These are phyloP conservation scores for Naja naja DNA, from an alignment of 2,113 vertebrate genomes.

Conservation along the genomic window DNA sequence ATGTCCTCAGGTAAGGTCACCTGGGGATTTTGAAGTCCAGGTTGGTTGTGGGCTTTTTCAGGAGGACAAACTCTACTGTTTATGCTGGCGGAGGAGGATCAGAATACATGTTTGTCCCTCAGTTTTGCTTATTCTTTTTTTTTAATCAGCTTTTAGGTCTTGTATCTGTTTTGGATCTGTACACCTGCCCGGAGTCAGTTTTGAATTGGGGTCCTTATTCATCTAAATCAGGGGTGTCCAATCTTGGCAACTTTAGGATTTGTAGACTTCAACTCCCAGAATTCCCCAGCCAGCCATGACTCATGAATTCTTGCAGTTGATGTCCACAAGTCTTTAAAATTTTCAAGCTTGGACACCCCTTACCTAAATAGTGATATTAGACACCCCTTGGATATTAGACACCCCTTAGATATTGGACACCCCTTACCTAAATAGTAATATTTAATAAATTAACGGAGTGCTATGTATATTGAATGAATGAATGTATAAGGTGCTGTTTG, in stretches of 20 bases:
- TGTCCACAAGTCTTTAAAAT: background rate
- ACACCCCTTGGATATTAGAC: no score
- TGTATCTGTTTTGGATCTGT: background rate
- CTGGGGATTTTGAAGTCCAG: background rate
- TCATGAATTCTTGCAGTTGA: background rate
- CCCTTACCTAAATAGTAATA: background rate
- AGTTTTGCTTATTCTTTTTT: background rate
- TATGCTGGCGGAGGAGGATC: background rate
- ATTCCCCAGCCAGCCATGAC: background rate
- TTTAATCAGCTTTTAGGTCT: background rate
- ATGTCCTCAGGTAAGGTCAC: conserved; percentile 78
- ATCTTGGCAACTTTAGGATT: background rate
- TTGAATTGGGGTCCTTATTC: background rate
- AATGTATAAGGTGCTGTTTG: background rate
- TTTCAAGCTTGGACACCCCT: background rate
- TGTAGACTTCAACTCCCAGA: background rate
- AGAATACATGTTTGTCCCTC: background rate
- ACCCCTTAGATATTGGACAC: no score
- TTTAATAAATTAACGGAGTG: background rate
- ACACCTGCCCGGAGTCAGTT: background rate
- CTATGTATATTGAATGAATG: background rate
- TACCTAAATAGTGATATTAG: background rate
- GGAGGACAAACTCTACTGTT: background rate
- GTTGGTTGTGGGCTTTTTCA: background rate
- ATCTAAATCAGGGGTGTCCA: background rate